A percentile compares a stretch with the other conserved stretches of the same genome.
Evolutionary conservation across 2,113 vertebrate species (phyloP).

Genomic region (Petaurus breviceps): DNA sequence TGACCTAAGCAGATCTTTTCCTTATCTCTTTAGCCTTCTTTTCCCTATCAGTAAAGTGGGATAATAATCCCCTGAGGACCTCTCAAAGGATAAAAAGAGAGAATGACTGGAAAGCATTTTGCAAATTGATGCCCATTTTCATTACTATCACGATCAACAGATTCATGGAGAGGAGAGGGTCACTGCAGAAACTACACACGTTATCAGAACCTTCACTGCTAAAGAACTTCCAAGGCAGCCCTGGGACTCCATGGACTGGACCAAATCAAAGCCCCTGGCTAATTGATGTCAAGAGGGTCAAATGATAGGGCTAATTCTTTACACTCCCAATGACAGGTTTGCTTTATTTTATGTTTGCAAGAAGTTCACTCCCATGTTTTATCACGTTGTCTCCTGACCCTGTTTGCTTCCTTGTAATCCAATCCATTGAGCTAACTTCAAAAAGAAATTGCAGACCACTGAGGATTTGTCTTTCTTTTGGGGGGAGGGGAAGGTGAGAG

Average conservation of each 20-base stretch:
- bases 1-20: background rate
- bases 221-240: conserved; percentile 12
- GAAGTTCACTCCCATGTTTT: conserved; percentile 40
- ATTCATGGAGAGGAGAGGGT: background rate
- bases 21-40: conserved; percentile 21
- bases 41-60: conserved; percentile 8
- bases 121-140: background rate
- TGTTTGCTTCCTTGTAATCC: background rate
- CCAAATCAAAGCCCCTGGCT: conserved; percentile 48
- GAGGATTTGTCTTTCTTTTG: background rate
- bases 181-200: background rate
- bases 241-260: background rate
- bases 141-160: background rate
- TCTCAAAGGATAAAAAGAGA: background rate
- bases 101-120: background rate
- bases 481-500: background rate
- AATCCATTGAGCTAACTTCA: background rate
- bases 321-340: conserved; percentile 51
- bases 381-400: conserved; percentile 19
- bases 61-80: background rate
- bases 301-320: conserved; percentile 48
- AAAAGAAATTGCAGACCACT: background rate
- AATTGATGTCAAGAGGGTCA: conserved; percentile 54
- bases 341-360: conserved; percentile 49
- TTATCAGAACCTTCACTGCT: background rate